These are phyloP conservation scores for Fukomys damarensis DNA, from an alignment of 2,113 vertebrate genomes.

Conservation along the genomic window DNA sequence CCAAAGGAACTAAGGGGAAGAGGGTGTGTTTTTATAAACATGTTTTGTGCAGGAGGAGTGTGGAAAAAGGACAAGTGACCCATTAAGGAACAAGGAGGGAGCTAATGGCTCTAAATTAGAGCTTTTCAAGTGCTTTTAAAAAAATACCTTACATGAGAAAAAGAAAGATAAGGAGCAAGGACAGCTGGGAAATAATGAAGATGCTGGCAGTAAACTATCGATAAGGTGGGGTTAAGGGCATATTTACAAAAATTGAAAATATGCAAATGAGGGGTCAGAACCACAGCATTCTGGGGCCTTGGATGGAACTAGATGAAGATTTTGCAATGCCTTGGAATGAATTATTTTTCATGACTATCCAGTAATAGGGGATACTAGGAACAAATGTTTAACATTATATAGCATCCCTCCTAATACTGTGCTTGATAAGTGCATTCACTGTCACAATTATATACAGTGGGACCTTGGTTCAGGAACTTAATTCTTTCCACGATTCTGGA, in stretches of 20 bases:
- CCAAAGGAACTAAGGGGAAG: not conserved
- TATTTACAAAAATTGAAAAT: not conserved
- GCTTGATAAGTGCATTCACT: not conserved
- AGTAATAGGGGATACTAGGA: not conserved
- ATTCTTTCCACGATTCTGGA: not conserved
- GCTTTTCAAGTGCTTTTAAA: not conserved
- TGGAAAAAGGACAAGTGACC: slow-evolving; percentile 1
- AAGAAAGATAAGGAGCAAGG: slow-evolving; percentile 14
- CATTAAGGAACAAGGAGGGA: not conserved
- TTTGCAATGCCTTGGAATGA: not conserved
- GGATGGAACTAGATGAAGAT: not conserved
- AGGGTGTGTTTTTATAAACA: slow-evolving; percentile 56
- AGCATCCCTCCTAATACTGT: accelerated
- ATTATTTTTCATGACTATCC: not conserved
- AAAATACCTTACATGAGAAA: slow-evolving; percentile 22
- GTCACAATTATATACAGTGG: not conserved
- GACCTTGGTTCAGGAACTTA: not conserved
- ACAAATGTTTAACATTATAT: not conserved
- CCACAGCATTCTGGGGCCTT: not conserved
- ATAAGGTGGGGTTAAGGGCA: not conserved
- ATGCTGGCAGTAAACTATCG: not conserved
- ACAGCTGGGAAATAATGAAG: not conserved
- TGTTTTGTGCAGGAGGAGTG: not conserved
- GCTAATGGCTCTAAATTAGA: not conserved
- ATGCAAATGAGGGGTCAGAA: not conserved